A percentile compares a stretch with the other conserved stretches of the same genome.
phyloP scores from a whole-genome alignment of 2,797 vertebrate genomes.

The Mallotus villosus region DNA sequence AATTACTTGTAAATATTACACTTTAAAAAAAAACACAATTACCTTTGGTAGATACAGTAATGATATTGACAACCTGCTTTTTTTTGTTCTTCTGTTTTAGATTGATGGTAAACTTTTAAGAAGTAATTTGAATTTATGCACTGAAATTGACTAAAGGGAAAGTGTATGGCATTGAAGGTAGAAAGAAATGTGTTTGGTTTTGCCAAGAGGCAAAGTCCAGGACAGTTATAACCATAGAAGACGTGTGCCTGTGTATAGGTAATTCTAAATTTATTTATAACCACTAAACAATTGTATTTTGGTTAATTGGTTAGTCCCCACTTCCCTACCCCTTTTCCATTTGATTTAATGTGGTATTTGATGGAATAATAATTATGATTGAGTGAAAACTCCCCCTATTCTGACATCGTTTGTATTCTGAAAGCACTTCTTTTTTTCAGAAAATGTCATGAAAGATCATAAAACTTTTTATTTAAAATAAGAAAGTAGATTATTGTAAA shows the following conservation, averaged over 20 bases:
- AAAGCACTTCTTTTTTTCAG: conserved; percentile 80
- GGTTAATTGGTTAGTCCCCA: conserved; percentile 30
- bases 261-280: conserved; percentile 75
- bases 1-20: conserved; percentile 72
- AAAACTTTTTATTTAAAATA: conserved; percentile 75
- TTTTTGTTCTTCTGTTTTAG: conserved; percentile 78
- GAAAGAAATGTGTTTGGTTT: conserved; percentile 62
- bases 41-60: conserved; percentile 75
- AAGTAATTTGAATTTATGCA: conserved; percentile 83
- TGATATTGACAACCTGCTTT: conserved; percentile 53
- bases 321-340: conserved; percentile 39
- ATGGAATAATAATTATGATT: conserved; percentile 55
- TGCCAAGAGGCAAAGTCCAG: conserved; percentile 55
- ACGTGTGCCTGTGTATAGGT: conserved; percentile 63
- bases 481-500: conserved; percentile 68
- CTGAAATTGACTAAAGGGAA: conserved; percentile 93
- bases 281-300: conserved; percentile 77
- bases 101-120: conserved; percentile 72
- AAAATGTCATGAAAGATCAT: conserved; percentile 68
- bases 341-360: conserved; percentile 64
- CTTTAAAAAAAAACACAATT: conserved; percentile 74
- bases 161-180: conserved; percentile 67
- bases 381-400: conserved; percentile 57
- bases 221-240: conserved; percentile 61
- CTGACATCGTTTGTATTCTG: conserved; percentile 64